Evolutionary conservation across 2,113 vertebrate species (phyloP), one percentile per base, ranked within the genome.

Genomic region (Forbesichthys papilliferus): DNA sequence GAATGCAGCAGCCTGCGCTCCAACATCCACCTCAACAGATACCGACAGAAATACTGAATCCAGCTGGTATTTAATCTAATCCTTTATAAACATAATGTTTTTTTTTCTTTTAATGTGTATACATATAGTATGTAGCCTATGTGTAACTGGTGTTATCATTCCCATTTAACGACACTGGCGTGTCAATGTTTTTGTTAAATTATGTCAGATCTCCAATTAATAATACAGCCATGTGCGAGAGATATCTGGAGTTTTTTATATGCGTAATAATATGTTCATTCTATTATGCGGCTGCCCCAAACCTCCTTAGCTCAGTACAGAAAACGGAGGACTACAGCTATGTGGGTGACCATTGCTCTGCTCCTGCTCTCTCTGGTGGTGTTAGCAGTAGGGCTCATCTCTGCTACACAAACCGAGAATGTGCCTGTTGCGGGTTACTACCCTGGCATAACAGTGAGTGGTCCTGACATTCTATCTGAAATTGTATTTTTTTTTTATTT

Each of bases 351-450:
- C 0, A 74, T 93, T 0, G 82, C 92, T 5, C 91, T 99, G 66
- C 91, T 98, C 65, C 73, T 79, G 9, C 90, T 95, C 76, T 93
- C 96, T 10, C 3, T 92, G 74, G 86, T 97, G 81, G 94, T 96
- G 51, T 86, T 99, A 80, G 90, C 92, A 13, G 71, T 97, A 52
- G 96, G 97, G 16, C 92, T 99, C 34, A 74, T 95, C 18, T 94
- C 95, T 8, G 95, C 95, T 61, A 98, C 96, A 5, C 93, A 95
- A 75, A 96, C 96, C 0, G 93, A 94, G 78, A 99, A 97, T 0
- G 94, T 99, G 68, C 89, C 94, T 0, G 95, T 97, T 5, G 94
- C 96, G 49, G 96, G 97, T 70, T 97, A 96, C 88, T 98, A 98
- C 78, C 92, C 96, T 0, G 97, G 96, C 61, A 95, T 98, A n/a